Evolutionary conservation across 2,113 vertebrate species (phyloP), one percentile per base, ranked within the genome.

Genomic region (Toxotes chatareus): DNA sequence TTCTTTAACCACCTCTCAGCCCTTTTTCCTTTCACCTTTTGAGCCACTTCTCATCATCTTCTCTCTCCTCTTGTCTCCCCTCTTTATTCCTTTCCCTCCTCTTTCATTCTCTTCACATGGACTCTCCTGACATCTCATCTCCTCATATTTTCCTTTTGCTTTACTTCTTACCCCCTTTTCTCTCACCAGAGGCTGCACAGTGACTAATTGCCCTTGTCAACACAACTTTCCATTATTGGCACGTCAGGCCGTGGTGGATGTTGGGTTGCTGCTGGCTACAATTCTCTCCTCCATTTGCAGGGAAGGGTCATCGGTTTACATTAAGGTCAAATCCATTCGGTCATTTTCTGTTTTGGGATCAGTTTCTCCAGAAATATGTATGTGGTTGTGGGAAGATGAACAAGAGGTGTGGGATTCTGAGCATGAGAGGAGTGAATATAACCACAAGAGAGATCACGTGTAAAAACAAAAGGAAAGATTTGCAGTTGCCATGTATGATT

Each of bases 161-260:
- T 23, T n/a, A 17, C 21, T 40, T 51, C 7, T 38, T 4, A 59
- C 19, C 9, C 8, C 34, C 23, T 56, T 38, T 60, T 7, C 51
- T 38, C 46, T n/a, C 51, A 4, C 38, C 32, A 0, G 61, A 49
- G 9, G 16, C 16, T 46, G 32, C 34, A 31, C 51, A 4, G 13
- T 74, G 34, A 85, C 60, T 77, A 66, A 7, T 79, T 63, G 44
- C 34, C 51, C 49, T 17, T 65, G 71, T 68, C 77, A 64, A 73
- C 78, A 56, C 75, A 49, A 10, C 57, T 80, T 63, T 76, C 49
- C 76, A 68, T 90, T 85, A 87, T 65, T 82, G 80, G 82, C 75
- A 63, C 77, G 38, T 76, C 21, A 53, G 76, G 60, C 38, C 21
- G 0, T 16, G 56, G 55, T 66, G 27, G 63, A 66, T 2, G 21